Conservation (phyloP, 2,113 vertebrate species). For the Gobiocypris rarus region DNA sequence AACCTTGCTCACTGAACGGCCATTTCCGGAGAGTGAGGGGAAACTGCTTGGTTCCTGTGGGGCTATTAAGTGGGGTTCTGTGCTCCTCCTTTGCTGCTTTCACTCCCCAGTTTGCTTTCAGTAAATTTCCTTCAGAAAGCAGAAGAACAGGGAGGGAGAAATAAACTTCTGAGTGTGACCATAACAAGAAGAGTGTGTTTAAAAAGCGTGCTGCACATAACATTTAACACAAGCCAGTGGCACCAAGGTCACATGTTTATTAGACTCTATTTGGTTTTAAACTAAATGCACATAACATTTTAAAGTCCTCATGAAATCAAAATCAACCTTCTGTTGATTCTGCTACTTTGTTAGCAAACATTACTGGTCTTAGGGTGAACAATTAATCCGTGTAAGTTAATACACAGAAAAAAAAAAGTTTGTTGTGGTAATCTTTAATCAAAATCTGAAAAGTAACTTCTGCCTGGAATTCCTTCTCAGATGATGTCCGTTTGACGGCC, state of each 20-base stretch:
- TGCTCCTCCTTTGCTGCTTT: slow-evolving; percentile 6
- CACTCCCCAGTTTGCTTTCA: background rate
- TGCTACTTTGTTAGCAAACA: too few relatives aligned
- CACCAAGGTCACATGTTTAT: background rate
- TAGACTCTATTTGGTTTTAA: background rate
- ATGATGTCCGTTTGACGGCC: too few relatives aligned
- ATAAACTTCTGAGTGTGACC: slow-evolving; percentile 15
- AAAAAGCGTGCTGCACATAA: background rate
- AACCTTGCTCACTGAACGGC: background rate
- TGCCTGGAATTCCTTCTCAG: too few relatives aligned
- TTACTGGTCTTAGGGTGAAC: too few relatives aligned
- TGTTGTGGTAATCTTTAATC: too few relatives aligned
- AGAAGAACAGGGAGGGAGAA: slow-evolving; percentile 18
- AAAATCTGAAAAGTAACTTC: too few relatives aligned
- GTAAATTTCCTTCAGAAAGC: slow-evolving; percentile 27
- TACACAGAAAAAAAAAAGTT: too few relatives aligned
- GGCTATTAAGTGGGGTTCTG: background rate
- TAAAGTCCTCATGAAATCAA: too few relatives aligned
- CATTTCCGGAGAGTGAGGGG: slow-evolving; percentile 26
- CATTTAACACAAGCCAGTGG: background rate
- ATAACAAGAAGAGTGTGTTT: background rate
- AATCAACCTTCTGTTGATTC: too few relatives aligned
- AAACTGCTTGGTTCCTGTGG: slow-evolving; percentile 9
- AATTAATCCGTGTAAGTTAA: too few relatives aligned
- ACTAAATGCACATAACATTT: background rate